Evolutionary conservation across 2,888 invertebrate genomes (phyloP).

Genomic region (Orthosia incerta): DNA sequence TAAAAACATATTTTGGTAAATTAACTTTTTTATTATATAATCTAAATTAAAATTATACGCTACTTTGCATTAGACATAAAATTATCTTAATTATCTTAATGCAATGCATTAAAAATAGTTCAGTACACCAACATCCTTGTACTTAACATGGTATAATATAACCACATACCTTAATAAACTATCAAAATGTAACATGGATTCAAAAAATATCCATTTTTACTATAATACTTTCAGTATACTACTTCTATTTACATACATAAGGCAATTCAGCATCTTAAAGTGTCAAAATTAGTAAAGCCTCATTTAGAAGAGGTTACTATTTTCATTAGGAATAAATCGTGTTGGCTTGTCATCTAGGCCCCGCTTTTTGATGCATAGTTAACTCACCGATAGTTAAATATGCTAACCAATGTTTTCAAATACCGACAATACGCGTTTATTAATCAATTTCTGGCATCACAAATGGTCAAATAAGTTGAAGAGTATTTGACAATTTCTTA

Average conservation of each 20-base stretch:
- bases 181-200: conserved; percentile 44
- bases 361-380: too few species aligned
- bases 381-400: too few species aligned
- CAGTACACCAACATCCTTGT: conserved; percentile 20
- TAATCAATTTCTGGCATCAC: too few species aligned
- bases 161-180: conserved; percentile 36
- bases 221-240: conserved; percentile 17
- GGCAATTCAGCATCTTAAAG: conserved; percentile 39
- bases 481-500: too few species aligned
- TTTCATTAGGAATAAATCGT: background rate
- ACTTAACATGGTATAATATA: conserved; percentile 29
- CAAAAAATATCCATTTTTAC: conserved; percentile 26
- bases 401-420: too few species aligned
- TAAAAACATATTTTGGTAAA: conserved; percentile 30
- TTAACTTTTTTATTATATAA: conserved; percentile 54
- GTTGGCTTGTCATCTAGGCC: background rate
- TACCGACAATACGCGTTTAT: too few species aligned
- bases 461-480: too few species aligned
- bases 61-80: conserved; percentile 19
- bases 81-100: conserved; percentile 45
- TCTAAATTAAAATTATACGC: conserved; percentile 37
- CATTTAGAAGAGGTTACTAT: conserved; percentile 18
- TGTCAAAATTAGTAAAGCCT: conserved; percentile 7
- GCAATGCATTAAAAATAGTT: conserved; percentile 28
- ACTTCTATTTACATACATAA: conserved; percentile 29